Evolutionary conservation across 2,888 invertebrate genomes (phyloP).

Genomic region (Harpalus rubripes): DNA sequence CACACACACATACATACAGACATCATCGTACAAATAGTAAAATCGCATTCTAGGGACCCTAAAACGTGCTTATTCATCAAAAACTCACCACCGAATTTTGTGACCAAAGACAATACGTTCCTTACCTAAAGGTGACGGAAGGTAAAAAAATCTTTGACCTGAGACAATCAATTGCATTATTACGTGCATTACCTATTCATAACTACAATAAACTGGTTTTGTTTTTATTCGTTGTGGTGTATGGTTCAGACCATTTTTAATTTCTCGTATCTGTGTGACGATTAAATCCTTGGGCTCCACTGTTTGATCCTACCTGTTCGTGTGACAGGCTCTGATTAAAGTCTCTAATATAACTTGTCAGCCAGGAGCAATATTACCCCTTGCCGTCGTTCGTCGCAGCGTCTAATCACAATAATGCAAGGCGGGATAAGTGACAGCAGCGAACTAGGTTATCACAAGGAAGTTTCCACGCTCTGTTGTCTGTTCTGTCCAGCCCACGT

Average conservation of each 20-base stretch:
- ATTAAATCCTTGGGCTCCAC: slow-evolving; percentile 47
- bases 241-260: neutral
- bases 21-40: too few species aligned
- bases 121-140: too few species aligned
- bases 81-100: too few species aligned
- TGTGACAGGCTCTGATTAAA: slow-evolving; percentile 59
- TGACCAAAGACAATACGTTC: too few species aligned
- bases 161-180: too few species aligned
- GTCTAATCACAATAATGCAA: slow-evolving; percentile 65
- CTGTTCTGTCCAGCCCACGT: neutral
- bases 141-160: too few species aligned
- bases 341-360: slow-evolving; percentile 61
- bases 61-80: too few species aligned
- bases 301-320: slow-evolving; percentile 49
- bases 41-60: too few species aligned
- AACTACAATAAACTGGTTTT: too few species aligned
- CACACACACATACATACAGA: too few species aligned
- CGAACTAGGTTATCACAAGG: slow-evolving; percentile 38
- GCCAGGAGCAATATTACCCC: slow-evolving; percentile 35
- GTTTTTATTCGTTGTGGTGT: neutral
- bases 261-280: slow-evolving; percentile 8
- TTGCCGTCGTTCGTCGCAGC: neutral
- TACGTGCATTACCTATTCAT: too few species aligned
- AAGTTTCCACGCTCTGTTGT: neutral
- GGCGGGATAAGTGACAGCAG: slow-evolving; percentile 43